phyloP scores from a whole-genome alignment of 2,888 invertebrate species.

The Latrodectus hesperus region DNA sequence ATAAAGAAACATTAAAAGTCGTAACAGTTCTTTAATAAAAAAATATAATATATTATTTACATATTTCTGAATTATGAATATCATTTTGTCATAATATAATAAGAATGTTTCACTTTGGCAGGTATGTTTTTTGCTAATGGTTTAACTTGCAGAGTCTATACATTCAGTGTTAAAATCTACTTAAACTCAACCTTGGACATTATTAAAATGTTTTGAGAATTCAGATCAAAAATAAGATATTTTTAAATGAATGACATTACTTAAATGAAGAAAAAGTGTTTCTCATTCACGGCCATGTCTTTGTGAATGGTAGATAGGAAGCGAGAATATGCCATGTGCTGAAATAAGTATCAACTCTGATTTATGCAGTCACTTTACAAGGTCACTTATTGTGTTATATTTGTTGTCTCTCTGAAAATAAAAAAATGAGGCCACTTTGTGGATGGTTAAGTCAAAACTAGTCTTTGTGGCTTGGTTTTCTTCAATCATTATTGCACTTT shows the following conservation, averaged over 20 bases:
- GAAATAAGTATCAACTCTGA: neutral
- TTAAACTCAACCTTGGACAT: neutral
- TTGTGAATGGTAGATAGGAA: too few relatives aligned
- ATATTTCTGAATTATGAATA: too few relatives aligned
- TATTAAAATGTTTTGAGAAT: neutral
- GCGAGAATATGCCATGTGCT: neutral
- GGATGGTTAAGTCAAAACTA: slow-evolving; percentile 2
- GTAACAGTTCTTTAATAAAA: too few relatives aligned
- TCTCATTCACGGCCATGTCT: neutral
- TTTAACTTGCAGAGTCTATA: too few relatives aligned
- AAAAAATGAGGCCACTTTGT: slow-evolving; percentile 18
- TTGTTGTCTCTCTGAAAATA: slow-evolving; percentile 7
- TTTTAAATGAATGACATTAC: neutral
- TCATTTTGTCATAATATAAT: too few relatives aligned
- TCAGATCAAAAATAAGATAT: neutral
- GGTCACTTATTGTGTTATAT: slow-evolving; percentile 30
- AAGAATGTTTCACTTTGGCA: too few relatives aligned
- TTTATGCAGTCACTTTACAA: slow-evolving; percentile 7
- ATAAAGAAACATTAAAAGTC: too few relatives aligned
- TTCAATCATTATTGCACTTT: neutral
- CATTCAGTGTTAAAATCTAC: neutral
- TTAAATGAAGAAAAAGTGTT: neutral
- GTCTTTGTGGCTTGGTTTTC: neutral
- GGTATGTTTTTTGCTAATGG: too few relatives aligned
- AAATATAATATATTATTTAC: too few relatives aligned